Evolutionary conservation across 2,113 vertebrate genomes (phyloP).

Genomic region (Melanostigma gelatinosum): DNA sequence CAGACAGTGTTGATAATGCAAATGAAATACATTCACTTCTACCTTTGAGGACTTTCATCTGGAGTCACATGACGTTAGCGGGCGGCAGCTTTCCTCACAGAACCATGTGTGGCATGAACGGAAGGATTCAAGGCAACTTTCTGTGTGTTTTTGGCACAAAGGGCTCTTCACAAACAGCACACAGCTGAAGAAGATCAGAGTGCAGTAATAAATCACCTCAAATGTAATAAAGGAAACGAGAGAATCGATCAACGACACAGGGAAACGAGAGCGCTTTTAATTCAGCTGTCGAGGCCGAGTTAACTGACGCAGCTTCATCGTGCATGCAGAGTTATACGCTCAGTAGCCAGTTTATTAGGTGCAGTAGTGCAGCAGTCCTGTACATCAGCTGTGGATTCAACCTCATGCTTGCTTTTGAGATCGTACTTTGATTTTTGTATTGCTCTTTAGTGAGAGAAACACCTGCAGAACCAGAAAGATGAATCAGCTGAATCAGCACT

Average conservation of each 20-base stretch:
- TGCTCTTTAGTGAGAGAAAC: not conserved
- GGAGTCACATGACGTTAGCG: not conserved
- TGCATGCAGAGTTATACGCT: not conserved
- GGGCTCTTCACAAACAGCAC: not conserved
- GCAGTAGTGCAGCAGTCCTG: not conserved
- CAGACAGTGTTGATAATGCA: conserved; percentile 51
- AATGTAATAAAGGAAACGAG: conserved; percentile 27
- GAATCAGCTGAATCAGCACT: not conserved
- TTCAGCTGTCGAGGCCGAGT: conserved; percentile 6
- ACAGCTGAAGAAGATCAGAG: not conserved
- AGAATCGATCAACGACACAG: conserved; percentile 3
- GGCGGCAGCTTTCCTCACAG: not conserved
- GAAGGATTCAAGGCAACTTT: not conserved
- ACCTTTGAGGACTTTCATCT: conserved; percentile 16
- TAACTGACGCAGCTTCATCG: not conserved
- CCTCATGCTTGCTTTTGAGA: not conserved
- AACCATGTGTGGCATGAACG: not conserved
- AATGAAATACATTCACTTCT: conserved; percentile 39
- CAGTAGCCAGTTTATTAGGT: not conserved
- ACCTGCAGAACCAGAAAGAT: not conserved
- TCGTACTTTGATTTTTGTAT: not conserved
- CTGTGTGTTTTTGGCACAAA: not conserved
- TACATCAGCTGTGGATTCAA: not conserved
- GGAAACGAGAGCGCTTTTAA: conserved; percentile 5
- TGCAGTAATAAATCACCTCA: conserved; percentile 23